Evolutionary conservation across 2,888 invertebrate species (phyloP), one percentile per base, ranked within the genome.

Genomic region (Synanthedon vespiformis): DNA sequence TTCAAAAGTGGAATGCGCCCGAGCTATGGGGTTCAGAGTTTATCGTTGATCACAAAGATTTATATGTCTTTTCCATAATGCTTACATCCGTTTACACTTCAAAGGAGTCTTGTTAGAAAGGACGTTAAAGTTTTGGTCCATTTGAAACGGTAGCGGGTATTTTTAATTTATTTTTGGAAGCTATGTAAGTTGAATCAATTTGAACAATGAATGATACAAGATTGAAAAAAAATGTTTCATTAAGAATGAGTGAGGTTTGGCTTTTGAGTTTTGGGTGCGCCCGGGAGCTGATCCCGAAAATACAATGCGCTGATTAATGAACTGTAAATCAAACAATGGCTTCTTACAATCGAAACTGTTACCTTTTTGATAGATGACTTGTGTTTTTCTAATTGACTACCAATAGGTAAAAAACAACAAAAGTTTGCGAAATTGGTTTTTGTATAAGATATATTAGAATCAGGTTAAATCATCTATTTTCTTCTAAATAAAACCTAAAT

Each of bases 321-420:
- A 70, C 82, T 81, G 82, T 83, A 66, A 82, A 81, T 61, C 61
- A 57, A 82, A 86, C 85, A 85, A 85, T 84, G 60, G 77, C 58
- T 53, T 59, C 68, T 65, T 62, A 56, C 55, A 62, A 65, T 58
- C 56, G 63, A 61, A 56, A 56, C 55, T 48, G 56, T 64, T 58
- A 63, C 65, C 67, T 62, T 70, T 65, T 63, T 53, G 53, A 68
- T 56, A 58, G 61, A 67, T 57, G 57, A 49, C 53, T 54, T 48
- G 48, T n/a, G 4, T 44, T 48, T 48, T 12, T 48, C 6, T 0
- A 18, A 13, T 47, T 51, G 16, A 34, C 10, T 34, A 10, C 34
- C 34, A 10, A 34, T 34, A 34, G 34, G 2, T 34, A 10, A 34
- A 34, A 34, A 34, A 34, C 10, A 34, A 34, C 10, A 34, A 34